Evolutionary conservation across 2,113 vertebrate species (phyloP).

Genomic region (Dasypus novemcinctus): DNA sequence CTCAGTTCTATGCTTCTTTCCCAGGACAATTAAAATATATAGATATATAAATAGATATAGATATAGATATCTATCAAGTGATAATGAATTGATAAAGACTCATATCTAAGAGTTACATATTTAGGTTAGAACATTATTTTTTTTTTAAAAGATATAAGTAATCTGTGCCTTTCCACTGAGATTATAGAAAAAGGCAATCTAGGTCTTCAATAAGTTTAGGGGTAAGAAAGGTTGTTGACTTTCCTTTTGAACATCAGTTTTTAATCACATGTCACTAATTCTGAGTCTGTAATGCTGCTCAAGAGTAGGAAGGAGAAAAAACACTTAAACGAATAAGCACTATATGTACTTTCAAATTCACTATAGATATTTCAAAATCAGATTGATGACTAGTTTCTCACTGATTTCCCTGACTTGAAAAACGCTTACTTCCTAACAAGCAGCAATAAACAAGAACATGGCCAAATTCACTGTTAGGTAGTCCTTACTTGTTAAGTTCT

Average conservation of each 20-base stretch:
- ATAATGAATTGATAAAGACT: slow-evolving; percentile 24
- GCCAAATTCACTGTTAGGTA: not conserved
- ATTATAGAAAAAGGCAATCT: not conserved
- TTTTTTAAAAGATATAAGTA: not conserved
- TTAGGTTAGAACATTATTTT: slow-evolving; percentile 25
- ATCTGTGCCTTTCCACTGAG: not conserved
- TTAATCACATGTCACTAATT: not conserved
- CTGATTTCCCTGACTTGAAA: not conserved
- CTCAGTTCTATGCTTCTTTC: slow-evolving; percentile 32
- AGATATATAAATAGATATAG: not conserved
- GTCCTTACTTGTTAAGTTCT: not conserved
- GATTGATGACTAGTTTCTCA: not conserved
- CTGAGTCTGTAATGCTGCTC: not conserved
- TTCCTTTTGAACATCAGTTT: not conserved
- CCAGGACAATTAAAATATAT: slow-evolving; percentile 5
- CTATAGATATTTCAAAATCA: slow-evolving; percentile 7
- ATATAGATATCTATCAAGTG: not conserved
- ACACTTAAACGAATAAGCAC: not conserved
- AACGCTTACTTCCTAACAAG: slow-evolving; percentile 17
- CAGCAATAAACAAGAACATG: slow-evolving; percentile 35
- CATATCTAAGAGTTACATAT: not conserved
- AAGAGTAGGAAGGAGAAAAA: not conserved
- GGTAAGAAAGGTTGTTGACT: not conserved
- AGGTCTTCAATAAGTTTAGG: not conserved
- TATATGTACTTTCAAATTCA: slow-evolving; percentile 46